Conservation (phyloP, 2,888 invertebrate species). For the Orthosia gothica region DNA sequence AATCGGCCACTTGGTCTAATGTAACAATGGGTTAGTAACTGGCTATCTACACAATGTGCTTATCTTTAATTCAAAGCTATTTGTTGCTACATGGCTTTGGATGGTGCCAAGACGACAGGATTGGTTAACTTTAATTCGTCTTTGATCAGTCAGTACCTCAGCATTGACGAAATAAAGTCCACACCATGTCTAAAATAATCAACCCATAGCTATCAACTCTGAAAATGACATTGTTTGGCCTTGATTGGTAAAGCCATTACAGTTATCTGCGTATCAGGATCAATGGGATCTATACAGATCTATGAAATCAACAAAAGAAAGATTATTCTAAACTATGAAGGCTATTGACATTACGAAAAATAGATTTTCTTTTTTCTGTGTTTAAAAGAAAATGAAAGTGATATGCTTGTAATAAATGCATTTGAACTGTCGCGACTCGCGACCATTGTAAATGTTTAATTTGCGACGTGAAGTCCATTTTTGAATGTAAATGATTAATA, state of each 20-base stretch:
- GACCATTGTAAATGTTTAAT: constrained; percentile 2
- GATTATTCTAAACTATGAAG: background rate
- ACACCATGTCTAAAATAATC: too few relatives aligned
- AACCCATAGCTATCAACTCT: too few relatives aligned
- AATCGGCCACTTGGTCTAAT: background rate
- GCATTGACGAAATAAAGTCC: background rate
- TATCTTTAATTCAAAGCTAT: constrained; percentile 52
- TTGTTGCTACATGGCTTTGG: constrained; percentile 20
- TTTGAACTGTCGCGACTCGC: background rate
- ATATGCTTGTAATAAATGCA: constrained; percentile 3
- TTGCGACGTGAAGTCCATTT: constrained; percentile 4
- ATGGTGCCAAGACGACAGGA: constrained; percentile 17
- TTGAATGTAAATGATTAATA: background rate
- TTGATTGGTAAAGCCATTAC: background rate
- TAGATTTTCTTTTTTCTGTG: background rate
- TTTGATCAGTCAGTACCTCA: background rate
- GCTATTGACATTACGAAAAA: background rate
- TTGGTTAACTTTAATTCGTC: background rate
- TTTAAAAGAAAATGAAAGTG: constrained; percentile 1
- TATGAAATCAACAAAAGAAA: background rate
- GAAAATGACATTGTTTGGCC: background rate
- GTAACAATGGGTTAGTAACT: constrained; percentile 1
- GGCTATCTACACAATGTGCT: background rate
- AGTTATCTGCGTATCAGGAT: background rate
- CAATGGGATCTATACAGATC: background rate